Conservation (phyloP, 2,797 vertebrate species). For the Ispidina lecontei region DNA sequence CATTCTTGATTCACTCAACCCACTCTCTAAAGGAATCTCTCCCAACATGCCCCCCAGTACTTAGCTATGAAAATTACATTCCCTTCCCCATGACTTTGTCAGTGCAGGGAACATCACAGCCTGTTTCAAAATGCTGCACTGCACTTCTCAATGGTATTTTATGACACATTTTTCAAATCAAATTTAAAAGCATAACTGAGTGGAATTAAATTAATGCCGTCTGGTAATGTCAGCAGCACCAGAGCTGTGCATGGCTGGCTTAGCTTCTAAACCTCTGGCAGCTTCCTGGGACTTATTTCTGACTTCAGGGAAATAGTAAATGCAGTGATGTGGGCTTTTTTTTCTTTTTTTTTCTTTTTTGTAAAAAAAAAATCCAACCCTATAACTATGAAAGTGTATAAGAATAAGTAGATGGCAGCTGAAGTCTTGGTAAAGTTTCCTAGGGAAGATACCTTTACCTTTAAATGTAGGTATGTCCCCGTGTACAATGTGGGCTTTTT, state of each 20-base stretch:
- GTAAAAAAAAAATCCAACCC: not conserved
- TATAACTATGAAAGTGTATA: not conserved
- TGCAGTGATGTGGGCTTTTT: not conserved
- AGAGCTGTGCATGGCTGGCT: constrained; percentile 61
- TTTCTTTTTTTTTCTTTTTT: not conserved
- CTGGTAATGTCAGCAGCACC: constrained; percentile 74
- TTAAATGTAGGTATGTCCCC: not conserved
- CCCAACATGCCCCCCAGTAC: constrained; percentile 25
- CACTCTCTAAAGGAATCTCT: constrained; percentile 9
- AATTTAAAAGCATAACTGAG: constrained; percentile 84
- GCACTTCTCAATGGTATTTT: constrained; percentile 74
- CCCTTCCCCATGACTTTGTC: constrained; percentile 48
- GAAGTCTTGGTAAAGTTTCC: not conserved
- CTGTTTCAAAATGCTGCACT: constrained; percentile 68
- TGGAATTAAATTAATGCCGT: constrained; percentile 82
- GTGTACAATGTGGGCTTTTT: not conserved
- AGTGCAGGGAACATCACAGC: constrained; percentile 37
- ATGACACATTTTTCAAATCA: constrained; percentile 81
- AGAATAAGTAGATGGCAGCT: not conserved
- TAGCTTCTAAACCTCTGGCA: constrained; percentile 72
- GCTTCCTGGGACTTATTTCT: constrained; percentile 48
- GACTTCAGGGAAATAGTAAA: not conserved
- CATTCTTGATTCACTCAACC: constrained; percentile 37
- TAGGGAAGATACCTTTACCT: not conserved
- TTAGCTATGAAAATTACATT: constrained; percentile 34